phyloP scores from a whole-genome alignment of 1,140 invertebrate species.

The Phymorhynchus buccinoides region DNA sequence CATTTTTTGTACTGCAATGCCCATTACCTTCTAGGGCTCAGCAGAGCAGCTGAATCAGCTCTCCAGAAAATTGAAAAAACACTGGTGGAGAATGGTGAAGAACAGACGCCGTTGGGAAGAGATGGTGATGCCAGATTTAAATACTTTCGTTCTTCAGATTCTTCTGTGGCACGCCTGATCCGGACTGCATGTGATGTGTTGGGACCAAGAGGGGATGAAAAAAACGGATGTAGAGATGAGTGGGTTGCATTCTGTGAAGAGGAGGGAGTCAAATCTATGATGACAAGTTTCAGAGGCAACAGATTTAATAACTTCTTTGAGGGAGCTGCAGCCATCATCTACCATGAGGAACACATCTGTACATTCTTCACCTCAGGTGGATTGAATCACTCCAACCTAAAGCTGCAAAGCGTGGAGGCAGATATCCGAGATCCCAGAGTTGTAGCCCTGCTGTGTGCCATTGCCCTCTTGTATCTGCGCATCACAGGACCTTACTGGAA shows the following conservation, averaged over 20 bases:
- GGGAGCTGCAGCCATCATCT: conserved; percentile 35
- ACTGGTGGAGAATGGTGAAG: no score
- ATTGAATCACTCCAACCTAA: conserved; percentile 36
- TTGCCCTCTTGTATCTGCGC: background rate
- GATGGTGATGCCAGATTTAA: no score
- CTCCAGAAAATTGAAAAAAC: no score
- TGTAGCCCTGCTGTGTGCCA: background rate
- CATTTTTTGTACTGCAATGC: no score
- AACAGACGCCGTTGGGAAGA: no score
- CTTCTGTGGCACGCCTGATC: conserved; percentile 30
- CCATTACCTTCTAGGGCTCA: no score
- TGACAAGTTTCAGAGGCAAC: conserved; percentile 46
- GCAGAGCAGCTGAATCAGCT: no score
- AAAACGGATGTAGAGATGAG: conserved; percentile 41
- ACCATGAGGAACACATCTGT: conserved; percentile 37
- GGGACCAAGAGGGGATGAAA: conserved; percentile 46
- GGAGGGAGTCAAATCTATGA: conserved; percentile 27
- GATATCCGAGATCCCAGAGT: conserved; percentile 29
- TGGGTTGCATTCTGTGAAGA: conserved; percentile 43
- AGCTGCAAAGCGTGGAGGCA: conserved; percentile 40
- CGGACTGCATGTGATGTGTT: conserved; percentile 35
- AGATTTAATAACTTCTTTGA: conserved; percentile 50
- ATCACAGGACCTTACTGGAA: conserved; percentile 36
- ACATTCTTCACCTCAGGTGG: conserved; percentile 37
- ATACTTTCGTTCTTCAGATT: conserved; percentile 11